Evolutionary conservation across 2,797 vertebrate genomes (phyloP), one percentile per base, ranked within the genome.

Genomic region (Varecia variegata): DNA sequence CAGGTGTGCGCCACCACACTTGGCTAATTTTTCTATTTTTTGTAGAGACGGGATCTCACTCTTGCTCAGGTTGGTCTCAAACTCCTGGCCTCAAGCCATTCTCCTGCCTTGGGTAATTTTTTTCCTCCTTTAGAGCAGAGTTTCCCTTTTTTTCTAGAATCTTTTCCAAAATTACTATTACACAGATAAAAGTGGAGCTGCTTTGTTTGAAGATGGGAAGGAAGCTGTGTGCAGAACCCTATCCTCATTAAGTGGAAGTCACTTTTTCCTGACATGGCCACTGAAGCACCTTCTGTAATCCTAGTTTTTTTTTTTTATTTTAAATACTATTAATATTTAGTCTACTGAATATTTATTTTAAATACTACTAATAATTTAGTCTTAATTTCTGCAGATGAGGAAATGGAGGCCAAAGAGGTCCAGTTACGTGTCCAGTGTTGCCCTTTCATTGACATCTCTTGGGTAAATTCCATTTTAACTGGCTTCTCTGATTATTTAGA

Each of bases 131-230:
- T 88, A 50, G 82, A 93, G 45, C 14, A 52, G 60, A 43, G 40
- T 88, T 89, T 14, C 38, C 4, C 32, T 1, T 58, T 60, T 84
- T 88, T 40, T 17, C 25, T 40, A 65, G 38, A 25, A 38, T 91
- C 73, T 73, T 95, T 90, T 77, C 77, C 84, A 94, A 76, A 93
- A 92, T 77, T 89, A 79, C 47, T 89, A 32, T 70, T 71, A 52
- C 86, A 82, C 15, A 88, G 68, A 43, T 70, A 30, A 95, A 82
- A 71, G 58, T 47, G 20, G 56, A 86, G 21, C 40, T 35, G 23
- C 35, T 77, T 43, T 56, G 14, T 62, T 95, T 32, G 58, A 87
- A 82, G 25, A 35, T 70, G 52, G 76, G 52, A 74, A 90, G 52
- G 65, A 88, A 67, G 40, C 32, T 54, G 20, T 73, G 45, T 90